Conservation (phyloP, 2,888 invertebrate species). For the Druceiella hillmani region DNA sequence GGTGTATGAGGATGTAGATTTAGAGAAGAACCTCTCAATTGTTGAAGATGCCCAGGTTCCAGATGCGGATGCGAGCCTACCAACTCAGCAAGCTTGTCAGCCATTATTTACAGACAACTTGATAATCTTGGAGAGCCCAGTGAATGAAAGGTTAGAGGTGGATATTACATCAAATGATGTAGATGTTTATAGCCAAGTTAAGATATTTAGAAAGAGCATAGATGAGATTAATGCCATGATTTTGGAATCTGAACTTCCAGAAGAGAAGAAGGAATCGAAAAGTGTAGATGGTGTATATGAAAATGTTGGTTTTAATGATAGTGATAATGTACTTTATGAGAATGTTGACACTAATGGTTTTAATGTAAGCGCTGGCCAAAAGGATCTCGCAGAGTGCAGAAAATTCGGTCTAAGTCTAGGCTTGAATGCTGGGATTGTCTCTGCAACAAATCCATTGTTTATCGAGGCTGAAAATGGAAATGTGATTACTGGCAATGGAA, state of each 20-base stretch:
- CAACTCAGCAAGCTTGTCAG: conserved; percentile 54
- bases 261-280: conserved; percentile 21
- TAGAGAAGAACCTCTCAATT: conserved; percentile 44
- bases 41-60: conserved; percentile 53
- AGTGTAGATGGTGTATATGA: conserved; percentile 23
- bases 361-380: not conserved
- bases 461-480: conserved; percentile 37
- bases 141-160: conserved; percentile 37
- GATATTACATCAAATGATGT: conserved; percentile 33
- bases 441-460: conserved; percentile 25
- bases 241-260: conserved; percentile 31
- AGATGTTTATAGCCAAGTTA: conserved; percentile 70
- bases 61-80: conserved; percentile 50
- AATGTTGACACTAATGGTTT: conserved; percentile 28
- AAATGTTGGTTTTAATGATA: conserved; percentile 20
- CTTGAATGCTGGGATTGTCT: too few species aligned
- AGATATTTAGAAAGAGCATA: conserved; percentile 66
- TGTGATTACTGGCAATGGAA: conserved; percentile 36
- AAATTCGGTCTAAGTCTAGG: too few species aligned
- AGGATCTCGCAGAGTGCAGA: conserved; percentile 2
- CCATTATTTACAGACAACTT: conserved; percentile 39
- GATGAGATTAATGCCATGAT: conserved; percentile 65
- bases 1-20: conserved; percentile 54
- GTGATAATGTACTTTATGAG: conserved; percentile 31
- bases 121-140: conserved; percentile 53